Evolutionary conservation across 2,888 invertebrate species (phyloP).

Genomic region (Nasonovia ribisnigri): DNA sequence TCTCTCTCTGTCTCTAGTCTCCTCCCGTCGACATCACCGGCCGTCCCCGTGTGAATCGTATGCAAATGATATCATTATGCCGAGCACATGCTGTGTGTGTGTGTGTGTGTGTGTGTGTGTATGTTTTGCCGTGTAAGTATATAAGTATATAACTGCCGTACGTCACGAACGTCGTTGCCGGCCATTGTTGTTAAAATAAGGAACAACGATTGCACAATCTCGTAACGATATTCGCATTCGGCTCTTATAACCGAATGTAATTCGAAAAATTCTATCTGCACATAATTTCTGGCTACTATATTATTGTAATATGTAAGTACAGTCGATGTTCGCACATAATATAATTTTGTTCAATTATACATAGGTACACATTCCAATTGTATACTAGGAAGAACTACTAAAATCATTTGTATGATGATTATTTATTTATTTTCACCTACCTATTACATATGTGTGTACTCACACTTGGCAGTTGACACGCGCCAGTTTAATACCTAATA

Average conservation of each 20-base stretch:
- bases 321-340: not conserved
- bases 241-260: slow-evolving; percentile 18
- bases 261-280: slow-evolving; percentile 36
- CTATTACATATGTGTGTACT: not conserved
- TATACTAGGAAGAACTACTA: not conserved
- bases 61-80: slow-evolving; percentile 55
- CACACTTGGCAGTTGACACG: not conserved
- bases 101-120: not conserved
- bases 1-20: not conserved
- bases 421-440: not conserved
- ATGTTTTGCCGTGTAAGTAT: not conserved
- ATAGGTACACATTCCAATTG: not conserved
- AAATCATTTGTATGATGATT: not conserved
- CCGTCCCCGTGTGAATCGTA: slow-evolving; percentile 46
- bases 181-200: slow-evolving; percentile 44
- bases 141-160: slow-evolving; percentile 22
- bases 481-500: not conserved
- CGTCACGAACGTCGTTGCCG: slow-evolving; percentile 42
- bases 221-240: slow-evolving; percentile 21
- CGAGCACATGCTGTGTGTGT: slow-evolving; percentile 19
- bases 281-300: not conserved
- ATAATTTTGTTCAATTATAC: not conserved
- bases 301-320: not conserved
- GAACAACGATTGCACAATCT: slow-evolving; percentile 53
- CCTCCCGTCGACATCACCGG: not conserved